Evolutionary conservation across 37 sponge, comb jelly and placozoan species (phyloP).

Genomic region (Haliclona indistincta): DNA sequence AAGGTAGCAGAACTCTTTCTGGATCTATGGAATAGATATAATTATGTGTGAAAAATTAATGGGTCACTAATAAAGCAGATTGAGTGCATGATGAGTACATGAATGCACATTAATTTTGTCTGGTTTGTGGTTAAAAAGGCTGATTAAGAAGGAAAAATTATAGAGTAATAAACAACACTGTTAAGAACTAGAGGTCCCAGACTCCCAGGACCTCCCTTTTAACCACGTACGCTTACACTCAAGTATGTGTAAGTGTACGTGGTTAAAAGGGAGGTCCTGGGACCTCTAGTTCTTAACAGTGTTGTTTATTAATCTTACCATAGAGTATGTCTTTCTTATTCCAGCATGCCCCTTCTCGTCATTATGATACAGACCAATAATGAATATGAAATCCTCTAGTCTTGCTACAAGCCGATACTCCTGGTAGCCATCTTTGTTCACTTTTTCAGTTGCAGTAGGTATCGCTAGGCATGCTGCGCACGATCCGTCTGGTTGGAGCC

Average conservation of each 20-base stretch:
- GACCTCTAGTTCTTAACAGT: no score
- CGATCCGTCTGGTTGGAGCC: not conserved
- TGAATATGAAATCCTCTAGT: constrained; percentile 42
- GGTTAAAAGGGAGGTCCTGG: no score
- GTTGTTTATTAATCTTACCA: constrained; percentile 15
- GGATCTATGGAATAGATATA: constrained; percentile 16
- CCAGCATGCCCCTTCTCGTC: constrained; percentile 39
- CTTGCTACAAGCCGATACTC: constrained; percentile 49
- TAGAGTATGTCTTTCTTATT: constrained; percentile 36
- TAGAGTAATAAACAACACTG: not conserved
- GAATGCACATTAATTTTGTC: no score
- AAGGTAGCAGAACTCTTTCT: constrained; percentile 41
- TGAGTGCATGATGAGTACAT: not conserved
- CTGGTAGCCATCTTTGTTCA: not conserved
- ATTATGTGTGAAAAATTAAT: no score
- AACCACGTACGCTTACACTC: no score
- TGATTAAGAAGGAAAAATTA: no score
- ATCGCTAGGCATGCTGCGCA: constrained; percentile 25
- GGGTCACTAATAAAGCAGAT: not conserved
- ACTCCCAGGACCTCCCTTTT: no score
- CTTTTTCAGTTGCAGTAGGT: not conserved
- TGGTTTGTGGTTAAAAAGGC: no score
- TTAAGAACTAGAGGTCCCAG: not conserved
- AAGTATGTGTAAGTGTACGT: no score
- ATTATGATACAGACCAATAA: constrained; percentile 51